Base-by-base conservation (phyloP, 2,888 invertebrate species). In the Amaurobius ferox region DNA sequence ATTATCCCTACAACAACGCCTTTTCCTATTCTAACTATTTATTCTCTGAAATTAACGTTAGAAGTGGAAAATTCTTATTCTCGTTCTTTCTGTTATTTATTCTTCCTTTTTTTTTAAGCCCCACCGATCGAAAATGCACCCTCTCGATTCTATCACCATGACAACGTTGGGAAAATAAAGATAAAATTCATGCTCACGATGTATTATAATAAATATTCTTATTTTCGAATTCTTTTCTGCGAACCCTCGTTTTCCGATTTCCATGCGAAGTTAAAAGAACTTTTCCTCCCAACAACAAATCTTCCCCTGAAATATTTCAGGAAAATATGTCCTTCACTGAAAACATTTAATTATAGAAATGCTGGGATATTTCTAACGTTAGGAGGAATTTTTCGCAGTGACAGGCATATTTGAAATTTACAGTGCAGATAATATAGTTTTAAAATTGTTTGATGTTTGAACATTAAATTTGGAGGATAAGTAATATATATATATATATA, bases 121-220 rank as follows among this genome's bases (percentile, higher is more conserved):
- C 16, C 44, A 1, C 16, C 23, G 19, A 23, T 3, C 23, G 23
- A 11, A 55, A 55, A 55, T 55, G 55, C 11, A 55, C 55, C 23
- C 55, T 55, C 55, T 16, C 23, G 23, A 23, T 23, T 23, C 23
- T 11, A 23, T 55, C 23, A 23, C 55, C 55, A 55, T 23, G 55
- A 23, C 23, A 23, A 55, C 23, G 23, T 3, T 23, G 55, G 6
- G 55, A 55, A n/a, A 55, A 55, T 55, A 55, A 55, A 55, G 55
- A 55, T 55, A 55, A 55, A 55, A 55, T 55, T 55, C 55, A 55
- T 55, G 55, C 55, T 55, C 55, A 11, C 55, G 55, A 55, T 55
- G 55, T 55, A 55, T 55, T 55, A 55, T 55, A 55, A 55, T 55
- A 55, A 55, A 55, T 55, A 55, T 55, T 55, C 55, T 55, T 55